Base-by-base conservation (phyloP, 2,888 invertebrate genomes). In the Conchocele bisecta region DNA sequence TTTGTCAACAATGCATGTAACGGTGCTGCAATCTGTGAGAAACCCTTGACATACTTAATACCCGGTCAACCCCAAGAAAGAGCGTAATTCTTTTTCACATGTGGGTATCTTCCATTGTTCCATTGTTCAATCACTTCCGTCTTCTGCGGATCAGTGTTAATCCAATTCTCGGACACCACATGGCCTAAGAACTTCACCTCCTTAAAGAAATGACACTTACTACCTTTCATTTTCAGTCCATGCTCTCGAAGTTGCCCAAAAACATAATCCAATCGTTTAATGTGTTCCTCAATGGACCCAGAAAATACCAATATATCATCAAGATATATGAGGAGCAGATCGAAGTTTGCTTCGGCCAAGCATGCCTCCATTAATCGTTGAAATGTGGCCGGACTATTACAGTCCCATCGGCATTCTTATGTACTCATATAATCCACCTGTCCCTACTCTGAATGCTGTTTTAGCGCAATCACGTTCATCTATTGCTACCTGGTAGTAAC, bases 241-340 rank as follows among this genome's bases (percentile, higher is more conserved):
- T 28, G 29, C 0, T 67, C 48, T n/a, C 37, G 3, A 2, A 82
- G 41, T 5, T 56, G 51, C 5, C 11, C 29, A 17, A 81, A 59
- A 1, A 81, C 76, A 17, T 33, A 51, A 4, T 72, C 64, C 17
- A 81, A 37, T 11, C 76, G 28, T 6, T 50, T 54, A 3, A 74
- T 15, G n/a, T 59, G 67, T 24, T 72, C 69, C 26, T 75, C 67
- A 15, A 57, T 39, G 3, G 65, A 48, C 4, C 11, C 29, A 7
- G 54, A 48, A 61, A 61, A 81, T 42, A 81, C 70, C 22, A 81
- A 46, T 35, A 83, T 68, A 41, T 83, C 80, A 50, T 81, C 83
- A 24, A 82, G 22, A 48, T 79, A 83, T 3, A 81, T 66, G 7
- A 81, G 53, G 3, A 54, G 15, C 1, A 58, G 42, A 20, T 81